Evolutionary conservation across 2,113 vertebrate genomes (phyloP).

Genomic region (Callipepla californica): DNA sequence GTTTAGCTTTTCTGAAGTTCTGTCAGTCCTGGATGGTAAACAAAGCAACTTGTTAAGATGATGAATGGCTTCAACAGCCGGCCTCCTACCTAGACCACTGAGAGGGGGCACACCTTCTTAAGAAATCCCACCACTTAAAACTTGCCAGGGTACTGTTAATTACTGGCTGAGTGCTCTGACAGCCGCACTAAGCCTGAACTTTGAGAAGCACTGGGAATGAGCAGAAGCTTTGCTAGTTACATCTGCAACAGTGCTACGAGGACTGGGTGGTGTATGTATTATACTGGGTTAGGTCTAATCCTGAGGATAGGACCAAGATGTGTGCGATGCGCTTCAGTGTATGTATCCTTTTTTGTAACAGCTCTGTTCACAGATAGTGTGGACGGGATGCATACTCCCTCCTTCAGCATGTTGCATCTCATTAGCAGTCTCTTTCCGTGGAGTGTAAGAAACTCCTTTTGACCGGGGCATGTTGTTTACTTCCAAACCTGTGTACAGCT

Average conservation of each 20-base stretch:
- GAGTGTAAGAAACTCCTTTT: conserved; percentile 71
- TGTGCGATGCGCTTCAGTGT: not conserved
- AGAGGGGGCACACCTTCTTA: not conserved
- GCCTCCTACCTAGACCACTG: not conserved
- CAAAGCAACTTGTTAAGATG: not conserved
- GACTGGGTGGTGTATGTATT: accelerated
- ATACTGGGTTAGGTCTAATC: not conserved
- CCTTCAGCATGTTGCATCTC: conserved; percentile 38
- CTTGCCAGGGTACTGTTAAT: not conserved
- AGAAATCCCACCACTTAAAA: not conserved
- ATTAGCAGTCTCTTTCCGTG: conserved; percentile 62
- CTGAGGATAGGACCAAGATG: not conserved
- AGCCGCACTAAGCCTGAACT: not conserved
- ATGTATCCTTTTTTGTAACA: not conserved
- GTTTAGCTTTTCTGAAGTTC: not conserved
- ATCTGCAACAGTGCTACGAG: not conserved
- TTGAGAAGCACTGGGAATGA: not conserved
- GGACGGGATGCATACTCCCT: conserved; percentile 12
- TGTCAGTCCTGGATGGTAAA: not conserved
- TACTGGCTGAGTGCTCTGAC: not conserved
- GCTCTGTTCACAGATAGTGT: not conserved
- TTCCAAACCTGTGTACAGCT: conserved; percentile 81
- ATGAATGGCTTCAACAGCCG: not conserved
- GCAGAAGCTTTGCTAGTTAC: accelerated
- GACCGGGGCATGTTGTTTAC: conserved; percentile 70